Base-by-base conservation (phyloP, 2,113 vertebrate species). In the Ceyx margarethae region DNA sequence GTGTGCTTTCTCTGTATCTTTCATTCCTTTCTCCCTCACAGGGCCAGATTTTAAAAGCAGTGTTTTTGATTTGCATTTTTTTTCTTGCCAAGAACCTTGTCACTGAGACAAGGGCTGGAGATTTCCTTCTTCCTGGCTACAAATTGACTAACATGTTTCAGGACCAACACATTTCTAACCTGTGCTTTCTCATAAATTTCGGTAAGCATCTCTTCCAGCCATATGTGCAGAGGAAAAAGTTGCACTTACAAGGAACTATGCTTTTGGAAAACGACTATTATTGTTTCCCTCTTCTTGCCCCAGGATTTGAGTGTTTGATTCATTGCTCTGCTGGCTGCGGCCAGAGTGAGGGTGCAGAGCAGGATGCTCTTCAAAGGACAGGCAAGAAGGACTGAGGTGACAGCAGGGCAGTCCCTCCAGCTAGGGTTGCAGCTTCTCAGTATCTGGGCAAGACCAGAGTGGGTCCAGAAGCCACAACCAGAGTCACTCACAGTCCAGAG, bases 161-260 rank as follows among this genome's bases (percentile, higher is more conserved):
- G 61, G 69, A 89, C 11, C 33, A 88, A 81, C 68, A 86, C 76
- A 66, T 71, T 90, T 67, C 65, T 88, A 81, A 81, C 89, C 76
- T 60, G 15, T 56, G 68, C 29, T 68, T 88, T 84, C 80, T 60
- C 80, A 18, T 3, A 19, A 29, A 67, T 72, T 86, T 51, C 83
- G 81, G 65, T n/a, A 71, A 48, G 33, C 56, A 26, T 29, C 15
- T 60, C 35, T 90, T 84, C 61, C 91, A 89, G 65, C 51, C 65
- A n/a, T 56, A 45, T 6, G 23, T 21, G 53, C 40, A 33, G 35
- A 68, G 33, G 40, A 6, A 35, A 25, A 67, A 14, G n/a, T 6
- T 56, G 42, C 7, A 25, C 29, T 76, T 35, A 23, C 33, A 50
- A 76, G 40, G 28, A 84, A 6, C 5, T 3, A 2, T 13, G 23